A percentile compares a stretch with the other conserved stretches of the same genome.
phyloP scores from a whole-genome alignment of 92 coral and sea anemone species.

The Phenganax stokvisi region DNA sequence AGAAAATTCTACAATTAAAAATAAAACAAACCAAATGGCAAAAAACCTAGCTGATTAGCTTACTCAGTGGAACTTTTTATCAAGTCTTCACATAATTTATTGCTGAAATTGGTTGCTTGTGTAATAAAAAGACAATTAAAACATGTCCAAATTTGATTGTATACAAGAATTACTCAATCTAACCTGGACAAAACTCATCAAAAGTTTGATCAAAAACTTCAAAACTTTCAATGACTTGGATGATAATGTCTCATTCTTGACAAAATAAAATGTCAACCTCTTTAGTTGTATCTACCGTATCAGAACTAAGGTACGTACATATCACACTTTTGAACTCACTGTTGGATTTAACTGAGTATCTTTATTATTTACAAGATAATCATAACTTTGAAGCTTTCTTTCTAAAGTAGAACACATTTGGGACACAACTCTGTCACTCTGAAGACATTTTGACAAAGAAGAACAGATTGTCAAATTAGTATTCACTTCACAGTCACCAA shows the following conservation, averaged over 20 bases:
- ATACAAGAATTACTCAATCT: background rate
- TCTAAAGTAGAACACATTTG: conserved; percentile 21
- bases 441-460: background rate
- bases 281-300: background rate
- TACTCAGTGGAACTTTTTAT: background rate
- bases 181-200: conserved; percentile 79
- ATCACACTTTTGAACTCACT: background rate
- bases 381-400: conserved; percentile 15
- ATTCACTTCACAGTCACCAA: background rate
- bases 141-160: background rate
- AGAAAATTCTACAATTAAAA: conserved; percentile 21
- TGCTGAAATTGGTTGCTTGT: background rate
- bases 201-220: conserved; percentile 80
- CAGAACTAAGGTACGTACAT: background rate
- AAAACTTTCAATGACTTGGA: conserved; percentile 64
- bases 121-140: background rate
- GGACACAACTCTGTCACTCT: conserved; percentile 26
- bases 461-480: background rate
- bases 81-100: no score
- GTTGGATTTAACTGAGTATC: background rate
- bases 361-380: background rate
- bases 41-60: background rate
- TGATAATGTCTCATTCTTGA: background rate
- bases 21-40: background rate
- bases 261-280: background rate